These are phyloP conservation scores for Mactra quadrangularis DNA, from an alignment of 1,140 invertebrate genomes.

Conservation along the genomic window DNA sequence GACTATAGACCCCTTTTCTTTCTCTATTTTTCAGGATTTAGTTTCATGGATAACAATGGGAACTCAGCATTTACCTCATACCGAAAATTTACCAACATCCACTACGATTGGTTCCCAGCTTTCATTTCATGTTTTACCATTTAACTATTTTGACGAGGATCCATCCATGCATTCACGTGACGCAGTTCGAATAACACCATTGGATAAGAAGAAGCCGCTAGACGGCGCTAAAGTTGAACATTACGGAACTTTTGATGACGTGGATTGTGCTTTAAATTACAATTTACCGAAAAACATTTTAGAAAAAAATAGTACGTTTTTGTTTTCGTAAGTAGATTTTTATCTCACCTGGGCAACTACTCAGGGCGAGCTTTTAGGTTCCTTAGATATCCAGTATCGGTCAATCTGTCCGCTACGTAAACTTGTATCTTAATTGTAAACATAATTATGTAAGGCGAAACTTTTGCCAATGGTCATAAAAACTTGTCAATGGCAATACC, in stretches of 20 bases:
- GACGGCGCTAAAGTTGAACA: conserved; percentile 65
- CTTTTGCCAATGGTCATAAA: too few relatives aligned
- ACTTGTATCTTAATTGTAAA: too few relatives aligned
- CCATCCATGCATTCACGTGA: conserved; percentile 73
- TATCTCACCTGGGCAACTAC: not conserved
- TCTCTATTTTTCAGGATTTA: conserved; percentile 72
- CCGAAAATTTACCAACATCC: conserved; percentile 75
- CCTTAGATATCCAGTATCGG: too few relatives aligned
- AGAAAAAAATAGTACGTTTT: conserved; percentile 59
- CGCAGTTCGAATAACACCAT: conserved; percentile 85
- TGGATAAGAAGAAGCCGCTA: conserved; percentile 56
- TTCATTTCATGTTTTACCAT: conserved; percentile 74
- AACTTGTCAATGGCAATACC: too few relatives aligned
- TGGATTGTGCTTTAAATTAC: conserved; percentile 42
- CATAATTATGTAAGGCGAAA: too few relatives aligned
- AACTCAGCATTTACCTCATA: conserved; percentile 75
- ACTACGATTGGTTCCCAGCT: conserved; percentile 68
- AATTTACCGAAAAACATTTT: conserved; percentile 41
- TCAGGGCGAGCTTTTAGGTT: too few relatives aligned
- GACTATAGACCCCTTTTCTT: too few relatives aligned
- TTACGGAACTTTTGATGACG: conserved; percentile 55
- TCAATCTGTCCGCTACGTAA: too few relatives aligned
- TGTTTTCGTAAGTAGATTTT: conserved; percentile 56
- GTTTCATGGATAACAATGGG: conserved; percentile 79
- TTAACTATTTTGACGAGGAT: conserved; percentile 78